phyloP scores from a whole-genome alignment of 2,113 vertebrate species.

The Peromyscus maniculatus region DNA sequence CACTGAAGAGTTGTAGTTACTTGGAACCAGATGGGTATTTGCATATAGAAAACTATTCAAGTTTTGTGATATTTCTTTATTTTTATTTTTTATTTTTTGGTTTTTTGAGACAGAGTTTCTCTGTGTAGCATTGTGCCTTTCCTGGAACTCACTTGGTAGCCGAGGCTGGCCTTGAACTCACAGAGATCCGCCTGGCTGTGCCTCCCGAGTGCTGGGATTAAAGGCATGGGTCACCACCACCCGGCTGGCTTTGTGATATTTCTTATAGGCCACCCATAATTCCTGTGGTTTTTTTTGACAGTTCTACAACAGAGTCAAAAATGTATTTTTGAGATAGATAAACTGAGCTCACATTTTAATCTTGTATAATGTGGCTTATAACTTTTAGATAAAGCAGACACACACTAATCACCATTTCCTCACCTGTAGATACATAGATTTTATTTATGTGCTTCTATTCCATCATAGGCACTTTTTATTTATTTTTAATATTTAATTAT shows the following conservation, averaged over 20 bases:
- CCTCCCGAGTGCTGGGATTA: no score
- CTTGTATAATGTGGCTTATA: background rate
- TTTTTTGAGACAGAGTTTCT: no score
- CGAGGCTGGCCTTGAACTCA: no score
- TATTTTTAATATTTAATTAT: background rate
- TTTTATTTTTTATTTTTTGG: no score
- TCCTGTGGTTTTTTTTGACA: background rate
- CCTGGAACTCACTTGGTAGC: no score
- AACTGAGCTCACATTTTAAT: background rate
- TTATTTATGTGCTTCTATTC: slow-evolving; percentile 5
- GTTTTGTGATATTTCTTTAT: background rate
- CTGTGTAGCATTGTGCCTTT: no score
- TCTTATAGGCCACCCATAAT: background rate
- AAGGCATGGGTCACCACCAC: no score
- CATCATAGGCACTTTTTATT: slow-evolving; percentile 15
- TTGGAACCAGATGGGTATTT: background rate
- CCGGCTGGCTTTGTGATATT: background rate
- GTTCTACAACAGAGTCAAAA: background rate
- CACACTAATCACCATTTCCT: background rate
- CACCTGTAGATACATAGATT: background rate
- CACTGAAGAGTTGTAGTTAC: background rate
- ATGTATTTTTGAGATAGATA: background rate
- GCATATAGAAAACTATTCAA: background rate
- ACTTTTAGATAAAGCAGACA: background rate
- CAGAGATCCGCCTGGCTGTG: no score